phyloP scores from a whole-genome alignment of 92 coral and sea anemone genomes.

The Phenganax marumi region DNA sequence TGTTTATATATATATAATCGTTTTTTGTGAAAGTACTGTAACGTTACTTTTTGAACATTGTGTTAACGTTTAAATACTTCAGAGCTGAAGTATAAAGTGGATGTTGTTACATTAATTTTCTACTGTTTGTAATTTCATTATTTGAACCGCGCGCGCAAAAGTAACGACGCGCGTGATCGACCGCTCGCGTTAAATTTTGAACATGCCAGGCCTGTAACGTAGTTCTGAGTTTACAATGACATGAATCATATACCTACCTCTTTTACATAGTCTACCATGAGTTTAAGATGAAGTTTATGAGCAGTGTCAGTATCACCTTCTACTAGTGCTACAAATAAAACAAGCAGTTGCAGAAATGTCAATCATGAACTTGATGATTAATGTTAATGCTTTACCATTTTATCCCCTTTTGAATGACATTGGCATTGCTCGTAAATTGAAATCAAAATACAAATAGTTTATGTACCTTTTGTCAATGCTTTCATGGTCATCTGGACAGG shows the following conservation, averaged over 20 bases:
- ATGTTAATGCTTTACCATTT: background rate
- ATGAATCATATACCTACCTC: slow-evolving; percentile 60
- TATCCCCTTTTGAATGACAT: background rate
- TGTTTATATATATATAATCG: too few species aligned
- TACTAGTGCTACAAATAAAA: slow-evolving; percentile 67
- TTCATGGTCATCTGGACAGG: slow-evolving; percentile 88
- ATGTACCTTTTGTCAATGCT: slow-evolving; percentile 83
- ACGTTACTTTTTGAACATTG: too few species aligned
- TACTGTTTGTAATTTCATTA: too few species aligned
- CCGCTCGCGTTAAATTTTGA: too few species aligned
- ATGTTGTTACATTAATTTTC: background rate
- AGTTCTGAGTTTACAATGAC: background rate
- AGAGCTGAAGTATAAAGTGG: too few species aligned
- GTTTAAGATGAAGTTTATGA: slow-evolving; percentile 79
- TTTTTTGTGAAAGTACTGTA: too few species aligned
- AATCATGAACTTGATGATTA: background rate
- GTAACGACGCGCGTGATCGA: too few species aligned
- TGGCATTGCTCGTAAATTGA: background rate
- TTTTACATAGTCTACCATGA: slow-evolving; percentile 91
- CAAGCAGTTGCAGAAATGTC: background rate
- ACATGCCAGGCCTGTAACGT: background rate
- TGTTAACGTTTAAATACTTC: too few species aligned
- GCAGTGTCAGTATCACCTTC: slow-evolving; percentile 80
- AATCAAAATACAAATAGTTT: background rate
- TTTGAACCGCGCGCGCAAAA: too few species aligned